Percentiles rank a stretch among this genome's conserved stretches.
phyloP scores from a whole-genome alignment of 2,113 vertebrate species.

The Mola mola region DNA sequence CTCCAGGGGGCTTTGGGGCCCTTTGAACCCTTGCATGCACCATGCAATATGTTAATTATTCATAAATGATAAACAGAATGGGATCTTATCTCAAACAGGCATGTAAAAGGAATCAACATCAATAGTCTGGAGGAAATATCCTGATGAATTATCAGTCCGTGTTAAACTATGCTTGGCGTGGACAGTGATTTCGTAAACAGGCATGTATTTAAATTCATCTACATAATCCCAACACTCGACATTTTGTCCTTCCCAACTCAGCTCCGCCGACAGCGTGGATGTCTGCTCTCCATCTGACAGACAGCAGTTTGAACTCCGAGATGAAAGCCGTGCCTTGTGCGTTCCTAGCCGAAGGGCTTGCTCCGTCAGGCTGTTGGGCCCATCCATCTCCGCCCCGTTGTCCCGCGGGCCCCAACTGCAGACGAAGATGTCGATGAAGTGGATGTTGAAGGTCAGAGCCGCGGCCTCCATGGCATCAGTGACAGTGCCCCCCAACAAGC shows the following conservation, averaged over 20 bases:
- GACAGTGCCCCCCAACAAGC: constrained; percentile 66
- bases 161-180: no score
- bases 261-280: constrained; percentile 26
- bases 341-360: constrained; percentile 67
- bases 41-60: no score
- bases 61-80: no score
- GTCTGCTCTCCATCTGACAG: constrained; percentile 38
- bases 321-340: constrained; percentile 63
- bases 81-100: no score
- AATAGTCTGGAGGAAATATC: no score
- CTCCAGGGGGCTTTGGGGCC: no score
- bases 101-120: no score
- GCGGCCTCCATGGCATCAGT: constrained; percentile 74
- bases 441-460: constrained; percentile 74
- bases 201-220: no score
- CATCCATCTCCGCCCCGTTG: constrained; percentile 64
- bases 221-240: not conserved
- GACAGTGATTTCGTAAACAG: no score
- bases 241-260: constrained; percentile 19
- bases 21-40: no score
- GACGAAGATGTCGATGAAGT: constrained; percentile 76
- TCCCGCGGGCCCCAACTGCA: constrained; percentile 73
- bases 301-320: constrained; percentile 37
- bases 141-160: no score
- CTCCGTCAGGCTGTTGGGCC: constrained; percentile 58